phyloP scores from a whole-genome alignment of 2,113 vertebrate species.

The Atractosteus spatula region DNA sequence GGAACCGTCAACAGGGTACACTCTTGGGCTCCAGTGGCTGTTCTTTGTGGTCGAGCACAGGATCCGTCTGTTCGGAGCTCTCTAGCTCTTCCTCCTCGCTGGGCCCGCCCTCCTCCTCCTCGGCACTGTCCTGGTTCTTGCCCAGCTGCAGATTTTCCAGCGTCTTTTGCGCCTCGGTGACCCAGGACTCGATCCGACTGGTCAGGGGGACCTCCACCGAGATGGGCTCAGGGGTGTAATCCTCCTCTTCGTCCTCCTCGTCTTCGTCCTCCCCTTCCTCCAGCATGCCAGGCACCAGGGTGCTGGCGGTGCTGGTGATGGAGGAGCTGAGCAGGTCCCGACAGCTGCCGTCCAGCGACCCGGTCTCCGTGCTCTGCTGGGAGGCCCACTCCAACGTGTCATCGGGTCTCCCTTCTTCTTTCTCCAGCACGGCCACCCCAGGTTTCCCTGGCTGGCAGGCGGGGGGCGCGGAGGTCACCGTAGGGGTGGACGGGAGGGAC shows the following conservation, averaged over 20 bases:
- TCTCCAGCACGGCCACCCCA: conserved; percentile 46
- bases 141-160: conserved; percentile 93
- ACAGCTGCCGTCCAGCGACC: conserved; percentile 92
- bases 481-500: conserved; percentile 34
- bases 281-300: conserved; percentile 93
- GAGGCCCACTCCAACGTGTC: conserved; percentile 94
- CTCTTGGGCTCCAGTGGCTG: conserved; percentile 38
- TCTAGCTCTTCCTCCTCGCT: conserved; percentile 82
- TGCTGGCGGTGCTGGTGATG: conserved; percentile 95
- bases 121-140: conserved; percentile 80
- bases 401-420: conserved; percentile 80
- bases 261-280: conserved; percentile 89
- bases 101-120: conserved; percentile 77
- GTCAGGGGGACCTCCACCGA: conserved; percentile 87
- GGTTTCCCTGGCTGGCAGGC: conserved; percentile 50
- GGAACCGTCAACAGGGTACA: conserved; percentile 38
- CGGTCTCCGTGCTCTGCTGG: conserved; percentile 94
- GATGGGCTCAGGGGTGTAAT: conserved; percentile 85
- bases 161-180: conserved; percentile 85
- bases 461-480: conserved; percentile 27
- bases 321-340: conserved; percentile 88
- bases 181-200: conserved; percentile 95
- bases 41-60: conserved; percentile 39
- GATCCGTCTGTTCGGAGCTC: conserved; percentile 64
- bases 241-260: conserved; percentile 78